Percentiles rank a stretch among this genome's conserved stretches.
Conservation (phyloP, 2,888 invertebrate genomes). For the Candidula unifasciata region DNA sequence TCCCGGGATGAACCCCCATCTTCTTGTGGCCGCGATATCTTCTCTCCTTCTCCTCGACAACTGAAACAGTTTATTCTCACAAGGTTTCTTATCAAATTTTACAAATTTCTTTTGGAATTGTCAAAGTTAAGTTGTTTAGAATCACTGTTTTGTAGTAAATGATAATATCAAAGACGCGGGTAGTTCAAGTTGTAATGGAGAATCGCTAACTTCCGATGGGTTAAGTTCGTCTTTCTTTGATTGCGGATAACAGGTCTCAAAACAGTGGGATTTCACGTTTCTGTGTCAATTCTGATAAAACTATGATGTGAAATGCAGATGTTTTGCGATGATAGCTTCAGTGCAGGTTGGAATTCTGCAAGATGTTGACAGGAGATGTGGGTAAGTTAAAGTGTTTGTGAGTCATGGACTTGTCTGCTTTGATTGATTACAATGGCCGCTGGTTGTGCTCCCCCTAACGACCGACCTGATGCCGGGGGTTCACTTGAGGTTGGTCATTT, state of each 20-base stretch:
- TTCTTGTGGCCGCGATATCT: no score
- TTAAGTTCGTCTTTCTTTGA: no score
- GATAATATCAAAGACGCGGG: no score
- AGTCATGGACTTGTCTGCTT: not conserved
- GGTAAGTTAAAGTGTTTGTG: constrained; percentile 34
- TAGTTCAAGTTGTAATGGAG: no score
- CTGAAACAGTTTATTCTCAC: not conserved
- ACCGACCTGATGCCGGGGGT: not conserved
- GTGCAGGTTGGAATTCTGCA: constrained; percentile 35
- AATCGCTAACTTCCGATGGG: no score
- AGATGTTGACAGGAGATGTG: constrained; percentile 28
- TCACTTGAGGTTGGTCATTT: no score
- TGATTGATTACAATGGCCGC: not conserved
- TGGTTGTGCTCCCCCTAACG: not conserved
- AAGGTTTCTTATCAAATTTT: not conserved
- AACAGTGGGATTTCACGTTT: constrained; percentile 26
- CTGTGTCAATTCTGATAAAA: not conserved
- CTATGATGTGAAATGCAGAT: constrained; percentile 15
- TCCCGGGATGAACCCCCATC: no score
- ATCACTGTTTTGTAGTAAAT: no score
- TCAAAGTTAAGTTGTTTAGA: no score
- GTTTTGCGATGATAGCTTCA: constrained; percentile 33
- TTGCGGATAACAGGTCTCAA: no score
- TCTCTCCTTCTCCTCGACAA: not conserved
- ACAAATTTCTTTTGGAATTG: not conserved